Evolutionary conservation across 2,888 invertebrate species (phyloP).

Genomic region (Unio delphinus): DNA sequence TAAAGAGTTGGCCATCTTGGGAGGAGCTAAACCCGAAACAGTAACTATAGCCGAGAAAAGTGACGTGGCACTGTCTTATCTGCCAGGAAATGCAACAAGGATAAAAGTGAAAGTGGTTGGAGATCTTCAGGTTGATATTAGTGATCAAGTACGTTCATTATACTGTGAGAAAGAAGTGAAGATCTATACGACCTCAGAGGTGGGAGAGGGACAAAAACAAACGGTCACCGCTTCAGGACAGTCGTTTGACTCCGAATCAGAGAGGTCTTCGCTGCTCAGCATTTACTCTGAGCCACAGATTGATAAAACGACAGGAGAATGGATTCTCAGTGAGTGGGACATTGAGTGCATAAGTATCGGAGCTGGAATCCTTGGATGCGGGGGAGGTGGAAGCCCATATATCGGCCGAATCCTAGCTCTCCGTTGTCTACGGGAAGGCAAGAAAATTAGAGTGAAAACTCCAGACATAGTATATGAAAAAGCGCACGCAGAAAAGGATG

Average conservation of each 20-base stretch:
- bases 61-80: constrained; percentile 58
- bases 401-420: constrained; percentile 50
- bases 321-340: constrained; percentile 61
- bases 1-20: constrained; percentile 12
- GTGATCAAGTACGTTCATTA: background rate
- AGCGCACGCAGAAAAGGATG: constrained; percentile 34
- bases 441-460: constrained; percentile 53
- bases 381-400: constrained; percentile 66
- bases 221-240: constrained; percentile 28
- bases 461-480: constrained; percentile 45
- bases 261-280: background rate
- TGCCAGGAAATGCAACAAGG: constrained; percentile 61
- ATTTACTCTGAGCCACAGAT: constrained; percentile 28
- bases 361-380: constrained; percentile 66
- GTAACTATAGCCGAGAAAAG: constrained; percentile 45
- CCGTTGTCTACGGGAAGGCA: constrained; percentile 43
- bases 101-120: constrained; percentile 62
- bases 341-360: constrained; percentile 65
- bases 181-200: background rate
- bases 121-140: constrained; percentile 30
- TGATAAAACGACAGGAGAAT: constrained; percentile 51
- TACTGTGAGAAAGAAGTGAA: constrained; percentile 14
- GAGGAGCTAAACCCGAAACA: constrained; percentile 37
- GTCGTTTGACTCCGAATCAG: constrained; percentile 12
- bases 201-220: constrained; percentile 19